Base-by-base conservation (phyloP, 2,797 vertebrate species). In the Mus caroli region DNA sequence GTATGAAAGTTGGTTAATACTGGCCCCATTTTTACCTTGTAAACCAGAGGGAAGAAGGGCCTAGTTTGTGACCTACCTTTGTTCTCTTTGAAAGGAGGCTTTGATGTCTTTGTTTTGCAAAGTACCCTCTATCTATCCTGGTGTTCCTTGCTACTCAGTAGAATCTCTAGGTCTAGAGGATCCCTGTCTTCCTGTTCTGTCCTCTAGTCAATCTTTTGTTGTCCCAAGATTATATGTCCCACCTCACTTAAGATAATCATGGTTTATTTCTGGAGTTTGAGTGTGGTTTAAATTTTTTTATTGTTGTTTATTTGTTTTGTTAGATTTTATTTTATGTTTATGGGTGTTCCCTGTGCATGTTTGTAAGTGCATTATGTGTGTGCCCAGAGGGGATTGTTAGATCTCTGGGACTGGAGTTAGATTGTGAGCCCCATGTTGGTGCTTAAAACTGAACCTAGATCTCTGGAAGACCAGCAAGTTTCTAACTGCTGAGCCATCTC, bases 241-340 rank as follows among this genome's bases (percentile, higher is more conserved):
- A 67, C 67, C 31, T 67, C 62, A 13, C 19, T 85, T 85, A 34
- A 85, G 28, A 64, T 50, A 62, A 62, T 28, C 82, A 43, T 84
- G 40, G 43, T 34, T 85, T 85, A 67, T 85, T 85, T 85, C 11
- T 85, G 67, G 46, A 69, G 46, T 20, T n/a, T 86, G 20, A 50
- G 19, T 67, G 31, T 83, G 37, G 50, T 85, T 50, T 86, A 15
- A n/a, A 67, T 54, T 54, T 40, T 13, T 80, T 58, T 80, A 62
- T 62, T 64, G 43, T 64, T 46, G 31, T 22, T 84, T 64, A 64
- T 50, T 77, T 50, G 76, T 52, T 52, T 77, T 77, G 46, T 50
- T 86, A 86, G 62, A 26, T 86, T 86, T 52, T 82, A 60, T 82
- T 71, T 71, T 86, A 67, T n/a, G 62, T n/a, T 31, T 86, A 15